phyloP scores from a whole-genome alignment of 2,797 vertebrate species.

The Phoeniculus purpureus region DNA sequence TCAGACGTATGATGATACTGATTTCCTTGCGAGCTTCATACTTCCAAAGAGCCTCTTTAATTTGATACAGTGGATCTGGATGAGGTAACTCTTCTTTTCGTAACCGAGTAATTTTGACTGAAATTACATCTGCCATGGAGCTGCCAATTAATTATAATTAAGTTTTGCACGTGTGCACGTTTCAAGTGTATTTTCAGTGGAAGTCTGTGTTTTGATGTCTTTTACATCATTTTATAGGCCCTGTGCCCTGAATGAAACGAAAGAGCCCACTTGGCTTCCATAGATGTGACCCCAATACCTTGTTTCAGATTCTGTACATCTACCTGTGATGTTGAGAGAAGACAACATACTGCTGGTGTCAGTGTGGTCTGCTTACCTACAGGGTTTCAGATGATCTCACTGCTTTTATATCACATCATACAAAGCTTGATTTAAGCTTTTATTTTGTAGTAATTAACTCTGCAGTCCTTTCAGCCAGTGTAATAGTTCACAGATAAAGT shows the following conservation, averaged over 20 bases:
- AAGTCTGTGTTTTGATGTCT: not conserved
- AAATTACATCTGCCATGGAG: conserved; percentile 25
- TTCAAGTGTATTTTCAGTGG: not conserved
- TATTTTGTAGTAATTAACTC: not conserved
- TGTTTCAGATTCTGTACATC: rapidly evolving
- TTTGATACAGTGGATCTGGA: not conserved
- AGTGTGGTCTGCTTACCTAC: not conserved
- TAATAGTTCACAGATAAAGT: not conserved
- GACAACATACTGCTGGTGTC: not conserved
- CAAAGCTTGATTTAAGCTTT: not conserved
- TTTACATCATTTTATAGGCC: not conserved
- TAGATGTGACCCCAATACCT: not conserved
- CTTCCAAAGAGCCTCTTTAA: not conserved
- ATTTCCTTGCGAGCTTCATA: not conserved
- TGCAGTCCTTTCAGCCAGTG: not conserved
- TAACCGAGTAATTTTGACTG: not conserved
- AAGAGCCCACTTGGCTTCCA: not conserved
- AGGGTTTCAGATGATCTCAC: not conserved
- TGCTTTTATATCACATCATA: not conserved
- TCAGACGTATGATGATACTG: not conserved
- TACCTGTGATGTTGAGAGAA: not conserved
- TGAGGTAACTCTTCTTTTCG: conserved; percentile 35
- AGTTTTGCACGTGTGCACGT: not conserved
- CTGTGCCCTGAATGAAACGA: not conserved
- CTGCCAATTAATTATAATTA: conserved; percentile 37